Percentiles rank a stretch among this genome's conserved stretches.
phyloP scores from a whole-genome alignment of 2,797 vertebrate species.

The Chelmon rostratus region DNA sequence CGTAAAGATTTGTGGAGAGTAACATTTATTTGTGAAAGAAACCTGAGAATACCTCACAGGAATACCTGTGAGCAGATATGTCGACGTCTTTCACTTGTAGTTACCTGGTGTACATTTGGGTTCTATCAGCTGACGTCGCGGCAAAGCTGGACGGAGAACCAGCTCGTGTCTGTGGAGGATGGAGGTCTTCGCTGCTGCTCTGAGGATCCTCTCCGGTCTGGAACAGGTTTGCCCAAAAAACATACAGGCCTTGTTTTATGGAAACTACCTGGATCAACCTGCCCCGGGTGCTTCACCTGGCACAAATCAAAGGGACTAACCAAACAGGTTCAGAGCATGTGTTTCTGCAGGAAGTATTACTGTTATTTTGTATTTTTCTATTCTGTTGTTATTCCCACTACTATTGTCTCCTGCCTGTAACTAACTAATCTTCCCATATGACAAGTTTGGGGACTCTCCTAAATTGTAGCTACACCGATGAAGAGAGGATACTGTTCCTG shows the following conservation, averaged over 20 bases:
- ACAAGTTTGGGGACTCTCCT: neutral
- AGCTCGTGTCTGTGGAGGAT: neutral
- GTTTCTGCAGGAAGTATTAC: no score
- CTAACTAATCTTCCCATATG: no score
- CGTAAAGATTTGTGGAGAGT: no score
- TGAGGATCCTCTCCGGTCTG: slow-evolving; percentile 6
- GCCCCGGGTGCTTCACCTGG: neutral
- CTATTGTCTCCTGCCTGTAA: no score
- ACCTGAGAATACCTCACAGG: no score
- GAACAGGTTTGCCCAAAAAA: neutral
- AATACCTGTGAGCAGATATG: no score
- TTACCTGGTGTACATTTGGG: neutral
- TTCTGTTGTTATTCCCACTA: no score
- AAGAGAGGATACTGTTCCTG: neutral
- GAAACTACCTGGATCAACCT: neutral
- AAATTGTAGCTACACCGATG: neutral
- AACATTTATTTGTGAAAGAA: no score
- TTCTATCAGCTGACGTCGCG: neutral
- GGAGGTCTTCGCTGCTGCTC: neutral
- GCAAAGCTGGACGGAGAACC: neutral
- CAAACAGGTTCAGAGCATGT: no score
- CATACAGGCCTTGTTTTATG: neutral
- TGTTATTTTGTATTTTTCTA: no score
- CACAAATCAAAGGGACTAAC: no score
- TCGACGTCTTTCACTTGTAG: neutral